Percentiles rank a stretch among this genome's conserved stretches.
Evolutionary conservation across 2,113 vertebrate genomes (phyloP).

Genomic region (Hypocryptadius cinnamomeus): DNA sequence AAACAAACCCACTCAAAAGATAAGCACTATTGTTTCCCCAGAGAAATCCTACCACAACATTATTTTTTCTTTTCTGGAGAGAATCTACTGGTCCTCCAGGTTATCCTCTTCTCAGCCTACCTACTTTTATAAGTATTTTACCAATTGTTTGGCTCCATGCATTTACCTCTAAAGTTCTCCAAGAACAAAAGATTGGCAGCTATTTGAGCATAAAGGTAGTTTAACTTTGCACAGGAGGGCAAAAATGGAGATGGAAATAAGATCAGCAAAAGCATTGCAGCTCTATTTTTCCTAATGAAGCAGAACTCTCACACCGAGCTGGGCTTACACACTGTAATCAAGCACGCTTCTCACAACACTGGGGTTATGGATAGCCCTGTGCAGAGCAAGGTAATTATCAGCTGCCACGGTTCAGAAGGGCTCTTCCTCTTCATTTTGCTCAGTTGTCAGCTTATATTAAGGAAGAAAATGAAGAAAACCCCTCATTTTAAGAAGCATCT

Average conservation of each 20-base stretch:
- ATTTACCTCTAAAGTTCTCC: background rate
- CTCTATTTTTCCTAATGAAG: constrained; percentile 68
- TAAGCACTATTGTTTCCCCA: background rate
- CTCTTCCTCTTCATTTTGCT: constrained; percentile 28
- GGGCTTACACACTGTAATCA: constrained; percentile 65
- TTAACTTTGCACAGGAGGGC: background rate
- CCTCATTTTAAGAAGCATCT: constrained; percentile 45
- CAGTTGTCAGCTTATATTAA: constrained; percentile 62
- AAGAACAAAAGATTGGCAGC: background rate
- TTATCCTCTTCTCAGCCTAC: background rate
- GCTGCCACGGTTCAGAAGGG: constrained; percentile 54
- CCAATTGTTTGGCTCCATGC: background rate
- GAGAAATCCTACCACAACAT: background rate
- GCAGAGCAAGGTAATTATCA: constrained; percentile 69
- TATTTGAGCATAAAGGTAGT: background rate
- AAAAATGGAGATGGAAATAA: constrained; percentile 40
- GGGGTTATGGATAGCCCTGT: constrained; percentile 59
- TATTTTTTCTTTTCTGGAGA: background rate
- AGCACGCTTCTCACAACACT: constrained; percentile 48
- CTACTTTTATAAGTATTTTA: background rate
- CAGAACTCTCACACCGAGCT: constrained; percentile 50
- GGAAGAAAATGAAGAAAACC: constrained; percentile 46
- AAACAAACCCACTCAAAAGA: background rate
- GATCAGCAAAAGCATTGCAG: constrained; percentile 20
- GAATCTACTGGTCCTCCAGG: background rate